Evolutionary conservation across 2,888 invertebrate species (phyloP), one percentile per base, ranked within the genome.

Genomic region (Cremastinae sp.): DNA sequence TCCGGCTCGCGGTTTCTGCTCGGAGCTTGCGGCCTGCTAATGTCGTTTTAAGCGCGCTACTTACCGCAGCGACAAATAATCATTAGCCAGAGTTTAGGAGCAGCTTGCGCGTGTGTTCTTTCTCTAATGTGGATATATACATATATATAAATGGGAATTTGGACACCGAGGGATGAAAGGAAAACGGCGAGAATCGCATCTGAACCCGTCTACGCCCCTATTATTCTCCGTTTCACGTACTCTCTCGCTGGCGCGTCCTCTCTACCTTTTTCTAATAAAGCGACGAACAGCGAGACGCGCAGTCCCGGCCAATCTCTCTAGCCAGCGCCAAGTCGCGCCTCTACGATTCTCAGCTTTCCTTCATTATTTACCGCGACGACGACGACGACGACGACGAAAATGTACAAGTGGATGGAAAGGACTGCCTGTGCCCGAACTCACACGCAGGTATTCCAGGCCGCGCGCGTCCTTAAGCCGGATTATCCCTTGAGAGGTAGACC

Each of bases 51-150:
- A 86, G 86, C 85, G 80, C 78, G 77, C 85, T 83, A 86, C 84
- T 86, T 86, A 86, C 86, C 85, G 79, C 86, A 84, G 80, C 87
- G 85, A 86, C 87, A 86, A 86, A 86, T 86, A 86, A 86, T 86
- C 86, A 86, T 86, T 86, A 86, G 82, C 81, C 83, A 83, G 85
- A 86, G 85, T 86, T 86, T 83, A 86, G 78, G 75, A 62, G 81
- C 82, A 83, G 84, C 80, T 83, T 81, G 78, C 79, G 78, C 79
- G 75, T 72, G 65, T 45, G 54, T 70, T 70, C 16, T 65, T 54
- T 54, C 7, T 41, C n/a, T 12, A 54, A 51, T 56, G 14, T 8
- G 14, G 1, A 47, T 47, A 47, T 14, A 14, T 56, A 47, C 16
- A 14, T n/a, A 47, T 47, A 47, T 14, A 14, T 47, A 47, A 2